These are phyloP conservation scores for Triplophysa rosa DNA, from an alignment of 2,113 vertebrate species.

Conservation along the genomic window DNA sequence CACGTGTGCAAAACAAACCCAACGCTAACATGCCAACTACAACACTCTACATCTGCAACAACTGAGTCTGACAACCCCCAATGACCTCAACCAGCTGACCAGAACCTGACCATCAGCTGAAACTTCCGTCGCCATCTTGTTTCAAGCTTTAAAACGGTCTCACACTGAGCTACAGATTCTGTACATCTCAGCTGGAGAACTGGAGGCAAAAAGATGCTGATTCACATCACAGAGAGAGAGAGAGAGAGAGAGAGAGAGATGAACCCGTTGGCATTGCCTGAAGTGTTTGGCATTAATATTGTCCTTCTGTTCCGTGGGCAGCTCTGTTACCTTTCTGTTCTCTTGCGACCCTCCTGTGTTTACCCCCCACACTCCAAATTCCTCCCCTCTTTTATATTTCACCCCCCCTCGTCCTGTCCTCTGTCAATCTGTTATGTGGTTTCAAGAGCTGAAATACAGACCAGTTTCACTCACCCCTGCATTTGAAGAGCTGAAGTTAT, in stretches of 20 bases:
- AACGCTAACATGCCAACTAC: constrained; percentile 53
- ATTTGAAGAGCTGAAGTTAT: constrained; percentile 85
- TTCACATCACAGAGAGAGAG: constrained; percentile 61
- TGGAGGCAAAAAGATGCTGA: constrained; percentile 67
- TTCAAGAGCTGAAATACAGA: neutral
- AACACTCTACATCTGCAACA: neutral
- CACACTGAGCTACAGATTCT: neutral
- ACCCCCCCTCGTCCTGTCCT: neutral
- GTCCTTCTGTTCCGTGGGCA: constrained; percentile 31
- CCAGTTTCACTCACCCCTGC: constrained; percentile 77
- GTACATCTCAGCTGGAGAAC: neutral
- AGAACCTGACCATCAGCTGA: neutral
- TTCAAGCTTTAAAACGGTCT: neutral
- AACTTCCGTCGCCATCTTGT: neutral
- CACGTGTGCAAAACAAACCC: constrained; percentile 50
- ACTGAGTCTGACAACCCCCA: too few species aligned
- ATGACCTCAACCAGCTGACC: too few species aligned
- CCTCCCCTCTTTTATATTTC: neutral
- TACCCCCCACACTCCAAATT: neutral
- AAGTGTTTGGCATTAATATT: constrained; percentile 14
- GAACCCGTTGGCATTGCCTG: constrained; percentile 31
- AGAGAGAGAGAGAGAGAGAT: constrained; percentile 27
- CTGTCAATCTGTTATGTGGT: neutral
- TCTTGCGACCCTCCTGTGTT: neutral
- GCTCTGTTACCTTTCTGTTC: constrained; percentile 16